Evolutionary conservation across 1,140 invertebrate species (phyloP).

Genomic region (Drosophila lowei): DNA sequence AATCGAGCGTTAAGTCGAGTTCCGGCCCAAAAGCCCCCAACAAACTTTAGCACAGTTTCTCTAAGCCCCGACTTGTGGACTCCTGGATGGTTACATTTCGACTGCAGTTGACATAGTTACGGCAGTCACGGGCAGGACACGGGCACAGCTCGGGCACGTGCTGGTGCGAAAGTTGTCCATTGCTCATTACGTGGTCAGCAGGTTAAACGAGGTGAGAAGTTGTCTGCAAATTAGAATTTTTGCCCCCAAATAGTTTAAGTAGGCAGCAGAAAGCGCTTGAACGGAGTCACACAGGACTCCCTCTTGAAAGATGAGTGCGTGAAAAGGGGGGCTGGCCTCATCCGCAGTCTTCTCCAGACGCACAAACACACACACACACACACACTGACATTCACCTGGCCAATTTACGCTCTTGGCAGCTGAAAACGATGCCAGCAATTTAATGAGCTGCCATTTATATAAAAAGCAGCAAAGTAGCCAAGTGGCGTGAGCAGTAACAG

Average conservation of each 20-base stretch:
- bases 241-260: conserved; percentile 40
- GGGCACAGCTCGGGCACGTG: conserved; percentile 44
- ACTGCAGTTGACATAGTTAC: conserved; percentile 67
- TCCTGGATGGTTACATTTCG: conserved; percentile 1
- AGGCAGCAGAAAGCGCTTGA: conserved; percentile 13
- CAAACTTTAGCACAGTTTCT: conserved; percentile 69
- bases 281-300: too few relatives aligned
- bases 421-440: conserved; percentile 72
- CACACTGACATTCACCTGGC: conserved; percentile 17
- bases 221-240: conserved; percentile 70
- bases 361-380: neutral
- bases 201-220: conserved; percentile 68
- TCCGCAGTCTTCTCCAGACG: conserved; percentile 9
- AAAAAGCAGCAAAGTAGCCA: conserved; percentile 52
- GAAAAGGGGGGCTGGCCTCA: neutral
- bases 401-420: conserved; percentile 50
- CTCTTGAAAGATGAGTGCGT: neutral
- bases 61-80: neutral
- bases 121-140: neutral
- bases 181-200: conserved; percentile 76
- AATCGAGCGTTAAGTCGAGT: conserved; percentile 67
- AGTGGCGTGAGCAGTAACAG: conserved; percentile 2
- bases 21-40: conserved; percentile 35
- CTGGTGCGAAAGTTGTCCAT: conserved; percentile 64
- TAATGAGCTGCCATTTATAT: conserved; percentile 81